These are phyloP conservation scores for Cryptoblepharus egeriae DNA, from an alignment of 2,797 vertebrate species.

Conservation along the genomic window DNA sequence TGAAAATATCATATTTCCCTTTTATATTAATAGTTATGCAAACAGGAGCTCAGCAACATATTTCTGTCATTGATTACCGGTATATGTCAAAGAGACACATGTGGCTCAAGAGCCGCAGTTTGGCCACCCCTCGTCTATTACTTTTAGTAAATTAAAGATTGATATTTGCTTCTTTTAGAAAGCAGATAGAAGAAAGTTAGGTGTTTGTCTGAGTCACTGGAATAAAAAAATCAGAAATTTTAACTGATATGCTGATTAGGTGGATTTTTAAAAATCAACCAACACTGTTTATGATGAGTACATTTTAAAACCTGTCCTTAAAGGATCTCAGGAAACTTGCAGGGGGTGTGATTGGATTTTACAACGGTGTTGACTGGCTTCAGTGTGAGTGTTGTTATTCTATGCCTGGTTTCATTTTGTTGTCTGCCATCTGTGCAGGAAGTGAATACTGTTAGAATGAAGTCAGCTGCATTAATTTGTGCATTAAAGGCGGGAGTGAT, in stretches of 20 bases:
- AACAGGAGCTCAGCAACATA: too few species aligned
- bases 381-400: neutral
- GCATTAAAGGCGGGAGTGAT: conserved; percentile 38
- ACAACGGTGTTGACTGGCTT: neutral
- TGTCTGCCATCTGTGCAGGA: conserved; percentile 20
- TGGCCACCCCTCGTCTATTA: too few species aligned
- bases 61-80: too few species aligned
- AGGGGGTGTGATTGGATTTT: neutral
- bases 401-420: conserved; percentile 19
- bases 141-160: neutral
- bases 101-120: too few species aligned
- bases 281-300: neutral
- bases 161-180: neutral
- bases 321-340: too few species aligned
- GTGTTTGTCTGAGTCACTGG: neutral
- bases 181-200: neutral
- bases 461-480: conserved; percentile 48
- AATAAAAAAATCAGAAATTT: neutral
- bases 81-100: too few species aligned
- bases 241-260: neutral
- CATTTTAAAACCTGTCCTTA: too few species aligned
- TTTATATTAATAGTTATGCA: too few species aligned
- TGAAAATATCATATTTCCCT: too few species aligned
- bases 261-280: neutral
- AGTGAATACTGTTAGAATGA: conserved; percentile 38